These are phyloP conservation scores for Eristalinus aeneus DNA, from an alignment of 2,888 invertebrate genomes.

Conservation along the genomic window DNA sequence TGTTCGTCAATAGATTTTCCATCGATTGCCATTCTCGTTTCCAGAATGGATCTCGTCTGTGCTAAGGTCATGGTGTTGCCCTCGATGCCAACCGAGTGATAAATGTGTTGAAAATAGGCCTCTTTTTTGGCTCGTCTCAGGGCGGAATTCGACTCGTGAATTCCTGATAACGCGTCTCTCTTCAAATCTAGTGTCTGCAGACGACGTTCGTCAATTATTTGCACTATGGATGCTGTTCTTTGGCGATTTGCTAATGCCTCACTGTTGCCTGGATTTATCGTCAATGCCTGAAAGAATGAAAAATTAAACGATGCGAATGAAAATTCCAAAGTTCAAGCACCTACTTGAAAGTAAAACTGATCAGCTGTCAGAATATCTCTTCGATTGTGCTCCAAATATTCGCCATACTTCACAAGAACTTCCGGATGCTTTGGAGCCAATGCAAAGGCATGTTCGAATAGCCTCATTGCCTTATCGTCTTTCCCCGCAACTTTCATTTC, in stretches of 20 bases:
- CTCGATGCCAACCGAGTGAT: conserved; percentile 98
- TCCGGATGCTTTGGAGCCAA: conserved; percentile 96
- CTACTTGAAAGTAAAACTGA: conserved; percentile 90
- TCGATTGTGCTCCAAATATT: conserved; percentile 92
- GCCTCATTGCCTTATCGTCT: conserved; percentile 90
- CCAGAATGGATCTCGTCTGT: conserved; percentile 94
- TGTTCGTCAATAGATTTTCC: conserved; percentile 98
- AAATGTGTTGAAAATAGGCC: conserved; percentile 97
- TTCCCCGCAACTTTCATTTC: conserved; percentile 93
- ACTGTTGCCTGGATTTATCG: conserved; percentile 90
- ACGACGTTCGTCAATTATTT: conserved; percentile 89
- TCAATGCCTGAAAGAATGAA: conserved; percentile 84
- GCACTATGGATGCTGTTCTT: conserved; percentile 93
- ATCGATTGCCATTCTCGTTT: conserved; percentile 92
- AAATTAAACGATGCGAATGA: not conserved
- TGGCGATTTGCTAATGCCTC: conserved; percentile 90
- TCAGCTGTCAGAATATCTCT: conserved; percentile 94
- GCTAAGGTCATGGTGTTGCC: conserved; percentile 97
- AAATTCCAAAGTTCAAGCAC: not conserved
- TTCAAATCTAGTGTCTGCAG: conserved; percentile 88
- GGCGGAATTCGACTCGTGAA: conserved; percentile 90
- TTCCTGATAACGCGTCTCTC: conserved; percentile 89
- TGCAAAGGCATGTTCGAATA: conserved; percentile 95
- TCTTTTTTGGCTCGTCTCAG: conserved; percentile 94
- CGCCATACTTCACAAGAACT: conserved; percentile 94